Evolutionary conservation across 2,113 vertebrate species (phyloP), one percentile per base, ranked within the genome.

Genomic region (Gambusia holbrooki): DNA sequence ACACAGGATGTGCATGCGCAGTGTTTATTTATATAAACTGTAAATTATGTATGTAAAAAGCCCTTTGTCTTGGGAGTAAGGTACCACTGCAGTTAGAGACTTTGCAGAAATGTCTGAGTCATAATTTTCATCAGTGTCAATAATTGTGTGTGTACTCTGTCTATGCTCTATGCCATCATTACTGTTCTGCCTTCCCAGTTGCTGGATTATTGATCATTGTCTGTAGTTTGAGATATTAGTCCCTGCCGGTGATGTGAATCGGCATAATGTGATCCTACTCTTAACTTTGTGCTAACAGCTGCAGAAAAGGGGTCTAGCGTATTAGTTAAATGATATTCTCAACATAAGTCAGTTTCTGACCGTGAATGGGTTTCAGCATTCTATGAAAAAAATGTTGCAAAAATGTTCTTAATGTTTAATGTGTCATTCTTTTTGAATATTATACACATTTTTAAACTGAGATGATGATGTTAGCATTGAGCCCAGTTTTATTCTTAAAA

Each of bases 181-280:
- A 74, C 81, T 88, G 71, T 77, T 70, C 33, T 45, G 40, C 48
- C 15, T 7, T 87, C 82, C 86, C 79, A 25, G 61, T 81, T 77
- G 63, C 86, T 28, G 54, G 40, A 71, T 84, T 83, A 93, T 93
- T 40, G 92, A 92, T 89, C 71, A 74, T 9, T 29, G 72, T 77
- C 81, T 87, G 82, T 71, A 82, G 85, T 87, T 70, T 74, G 87
- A 88, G 77, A 81, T 77, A 66, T 77, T 64, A 79, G 63, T 71
- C 72, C 66, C 67, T 80, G 22, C 67, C 82, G 22, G 62, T 70
- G 78, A 82, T 62, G 60, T 60, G 79, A 66, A 82, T 94, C 93
- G 92, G 90, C 91, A 92, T 76, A 91, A 93, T 88, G 69, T 67
- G 85, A 92, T 92, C 87, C 66, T 15, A 42, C 48, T 22, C 73